These are phyloP conservation scores for Lonchura striata DNA, from an alignment of 2,113 vertebrate species.

Conservation along the genomic window DNA sequence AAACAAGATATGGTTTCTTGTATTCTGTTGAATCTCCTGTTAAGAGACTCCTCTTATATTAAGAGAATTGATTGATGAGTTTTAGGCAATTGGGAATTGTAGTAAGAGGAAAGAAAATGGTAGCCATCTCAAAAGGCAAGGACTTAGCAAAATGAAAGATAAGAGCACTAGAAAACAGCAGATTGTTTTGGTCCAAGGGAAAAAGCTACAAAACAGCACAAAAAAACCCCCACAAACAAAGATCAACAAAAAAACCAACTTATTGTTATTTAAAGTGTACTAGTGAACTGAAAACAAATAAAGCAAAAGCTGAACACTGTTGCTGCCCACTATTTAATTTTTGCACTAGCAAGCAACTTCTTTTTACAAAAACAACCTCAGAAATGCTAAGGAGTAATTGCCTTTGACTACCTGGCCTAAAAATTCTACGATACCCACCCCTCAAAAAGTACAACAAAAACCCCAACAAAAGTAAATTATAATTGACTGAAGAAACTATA, in stretches of 20 bases:
- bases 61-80: not conserved
- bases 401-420: not conserved
- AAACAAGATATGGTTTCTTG: not conserved
- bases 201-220: not conserved
- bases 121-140: not conserved
- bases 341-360: not conserved
- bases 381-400: not conserved
- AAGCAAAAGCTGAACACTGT: not conserved
- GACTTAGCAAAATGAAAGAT: not conserved
- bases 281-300: not conserved
- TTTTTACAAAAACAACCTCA: not conserved
- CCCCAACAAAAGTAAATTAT: not conserved
- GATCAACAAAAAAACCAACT: too few relatives aligned
- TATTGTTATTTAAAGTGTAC: not conserved
- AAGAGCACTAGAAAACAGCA: not conserved
- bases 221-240: not conserved
- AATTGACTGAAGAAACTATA: not conserved
- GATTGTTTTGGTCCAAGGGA: not conserved
- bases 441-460: not conserved
- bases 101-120: not conserved
- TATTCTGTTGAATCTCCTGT: not conserved
- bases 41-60: not conserved
- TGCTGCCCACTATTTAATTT: not conserved
- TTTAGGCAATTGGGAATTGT: not conserved
- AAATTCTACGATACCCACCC: not conserved